phyloP scores from a whole-genome alignment of 1,140 invertebrate genomes.

The Stratiolaelaps scimitus region DNA sequence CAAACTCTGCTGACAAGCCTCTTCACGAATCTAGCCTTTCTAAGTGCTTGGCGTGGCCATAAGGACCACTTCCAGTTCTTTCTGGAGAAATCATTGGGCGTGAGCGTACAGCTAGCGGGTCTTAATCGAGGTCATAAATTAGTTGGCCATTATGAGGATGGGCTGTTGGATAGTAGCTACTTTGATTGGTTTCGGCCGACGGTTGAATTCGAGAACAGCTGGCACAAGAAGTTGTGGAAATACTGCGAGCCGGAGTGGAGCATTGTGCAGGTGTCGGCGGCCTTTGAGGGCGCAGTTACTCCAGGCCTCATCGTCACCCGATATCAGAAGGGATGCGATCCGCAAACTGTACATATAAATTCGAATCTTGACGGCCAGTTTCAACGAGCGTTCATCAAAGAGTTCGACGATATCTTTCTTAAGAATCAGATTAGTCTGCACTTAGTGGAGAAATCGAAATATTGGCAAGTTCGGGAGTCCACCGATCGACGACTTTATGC shows the following conservation, averaged over 20 bases:
- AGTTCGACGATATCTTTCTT: background rate
- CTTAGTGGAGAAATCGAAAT: background rate
- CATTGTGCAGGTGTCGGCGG: background rate
- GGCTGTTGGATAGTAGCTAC: background rate
- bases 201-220: background rate
- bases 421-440: background rate
- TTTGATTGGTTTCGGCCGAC: background rate
- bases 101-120: background rate
- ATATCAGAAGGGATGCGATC: background rate
- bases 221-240: conserved; percentile 11
- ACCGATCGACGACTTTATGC: background rate
- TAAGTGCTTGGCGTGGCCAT: background rate
- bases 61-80: background rate
- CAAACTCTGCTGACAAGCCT: background rate
- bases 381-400: background rate
- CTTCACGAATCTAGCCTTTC: background rate
- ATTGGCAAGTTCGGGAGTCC: background rate
- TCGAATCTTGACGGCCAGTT: conserved; percentile 14
- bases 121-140: background rate
- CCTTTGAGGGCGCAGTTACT: background rate
- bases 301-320: conserved; percentile 3
- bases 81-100: background rate
- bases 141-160: background rate
- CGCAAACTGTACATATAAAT: background rate
- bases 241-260: background rate